These are phyloP conservation scores for Netelia fuscicornis DNA, from an alignment of 2,888 invertebrate species.

Conservation along the genomic window DNA sequence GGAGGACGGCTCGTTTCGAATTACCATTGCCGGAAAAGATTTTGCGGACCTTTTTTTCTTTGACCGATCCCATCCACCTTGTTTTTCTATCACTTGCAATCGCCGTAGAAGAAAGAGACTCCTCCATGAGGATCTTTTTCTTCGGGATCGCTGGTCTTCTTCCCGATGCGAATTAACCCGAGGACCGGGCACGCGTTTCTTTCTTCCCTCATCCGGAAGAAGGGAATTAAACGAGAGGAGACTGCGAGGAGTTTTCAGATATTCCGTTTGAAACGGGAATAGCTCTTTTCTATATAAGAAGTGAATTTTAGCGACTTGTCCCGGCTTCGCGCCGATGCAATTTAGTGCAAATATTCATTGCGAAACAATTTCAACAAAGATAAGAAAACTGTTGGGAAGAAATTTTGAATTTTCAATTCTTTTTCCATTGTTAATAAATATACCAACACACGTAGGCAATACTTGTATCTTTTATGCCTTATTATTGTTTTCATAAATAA, in stretches of 20 bases:
- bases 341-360: too few relatives aligned
- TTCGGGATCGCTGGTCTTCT: neutral
- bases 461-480: too few relatives aligned
- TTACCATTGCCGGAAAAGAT: neutral
- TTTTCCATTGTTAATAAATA: too few relatives aligned
- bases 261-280: constrained; percentile 33
- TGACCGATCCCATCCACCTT: neutral
- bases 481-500: too few relatives aligned
- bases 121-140: neutral
- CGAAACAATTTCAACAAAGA: too few relatives aligned
- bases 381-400: too few relatives aligned
- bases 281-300: neutral
- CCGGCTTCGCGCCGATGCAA: neutral
- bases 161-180: constrained; percentile 46
- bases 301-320: too few relatives aligned
- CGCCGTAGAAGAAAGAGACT: neutral
- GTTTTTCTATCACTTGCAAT: constrained; percentile 12
- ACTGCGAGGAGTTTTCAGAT: constrained; percentile 42
- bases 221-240: constrained; percentile 44
- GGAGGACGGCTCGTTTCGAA: neutral
- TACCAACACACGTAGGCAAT: too few relatives aligned
- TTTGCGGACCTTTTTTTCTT: constrained; percentile 1
- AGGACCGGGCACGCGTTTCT: constrained; percentile 30
- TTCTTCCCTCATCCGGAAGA: neutral
- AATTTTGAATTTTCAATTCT: too few relatives aligned